phyloP scores from a whole-genome alignment of 2,113 vertebrate genomes.

The Petromus typicus region DNA sequence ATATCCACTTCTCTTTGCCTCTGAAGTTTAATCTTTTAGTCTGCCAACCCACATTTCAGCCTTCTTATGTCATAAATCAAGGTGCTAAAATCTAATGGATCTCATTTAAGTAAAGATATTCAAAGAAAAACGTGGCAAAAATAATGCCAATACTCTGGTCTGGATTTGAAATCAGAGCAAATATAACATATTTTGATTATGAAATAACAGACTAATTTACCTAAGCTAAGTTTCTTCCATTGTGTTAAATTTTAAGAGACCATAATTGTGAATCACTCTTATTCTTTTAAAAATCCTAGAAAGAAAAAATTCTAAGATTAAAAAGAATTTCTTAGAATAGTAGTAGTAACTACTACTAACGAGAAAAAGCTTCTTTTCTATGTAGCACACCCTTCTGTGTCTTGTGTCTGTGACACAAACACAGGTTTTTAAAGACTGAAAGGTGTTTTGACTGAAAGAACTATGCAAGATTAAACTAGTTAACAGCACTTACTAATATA shows the following conservation, averaged over 20 bases:
- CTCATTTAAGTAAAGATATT: constrained; percentile 21
- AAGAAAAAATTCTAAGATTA: background rate
- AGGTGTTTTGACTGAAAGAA: constrained; percentile 30
- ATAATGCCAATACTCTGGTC: background rate
- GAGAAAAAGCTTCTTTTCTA: background rate
- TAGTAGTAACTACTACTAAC: background rate
- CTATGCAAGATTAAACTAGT: constrained; percentile 19
- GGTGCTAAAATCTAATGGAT: background rate
- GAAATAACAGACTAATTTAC: background rate
- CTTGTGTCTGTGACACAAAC: background rate
- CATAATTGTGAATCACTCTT: background rate
- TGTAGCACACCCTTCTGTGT: too few relatives aligned
- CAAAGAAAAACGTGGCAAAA: background rate
- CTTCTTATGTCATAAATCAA: constrained; percentile 15
- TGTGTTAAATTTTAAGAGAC: background rate
- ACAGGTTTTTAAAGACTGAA: background rate
- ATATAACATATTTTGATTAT: background rate
- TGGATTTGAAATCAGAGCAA: constrained; percentile 44
- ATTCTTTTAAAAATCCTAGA: background rate
- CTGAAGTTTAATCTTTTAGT: constrained; percentile 12
- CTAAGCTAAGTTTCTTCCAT: background rate
- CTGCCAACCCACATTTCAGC: background rate
- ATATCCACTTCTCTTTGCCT: background rate
- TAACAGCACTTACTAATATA: background rate
- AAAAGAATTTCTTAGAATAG: constrained; percentile 43